Percentiles rank a stretch among this genome's conserved stretches.
These are phyloP conservation scores for Jacana jacana DNA, from an alignment of 2,113 vertebrate species.

Conservation along the genomic window DNA sequence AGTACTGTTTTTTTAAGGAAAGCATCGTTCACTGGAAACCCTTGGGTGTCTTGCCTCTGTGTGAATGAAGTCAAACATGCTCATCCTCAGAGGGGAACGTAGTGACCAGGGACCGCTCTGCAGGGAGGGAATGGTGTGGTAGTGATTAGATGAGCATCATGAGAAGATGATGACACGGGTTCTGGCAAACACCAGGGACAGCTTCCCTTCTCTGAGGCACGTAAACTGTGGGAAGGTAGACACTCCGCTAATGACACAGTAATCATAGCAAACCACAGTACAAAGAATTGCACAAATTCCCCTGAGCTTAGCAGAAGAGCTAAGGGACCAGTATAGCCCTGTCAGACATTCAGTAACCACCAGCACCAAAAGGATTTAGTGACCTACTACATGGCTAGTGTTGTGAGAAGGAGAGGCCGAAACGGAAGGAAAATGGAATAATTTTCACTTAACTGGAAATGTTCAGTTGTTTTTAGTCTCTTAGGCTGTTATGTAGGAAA, in stretches of 20 bases:
- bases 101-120: no score
- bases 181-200: not conserved
- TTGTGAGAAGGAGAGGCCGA: not conserved
- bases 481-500: slow-evolving; percentile 47
- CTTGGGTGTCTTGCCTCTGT: not conserved
- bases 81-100: not conserved
- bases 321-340: not conserved
- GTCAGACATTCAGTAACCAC: not conserved
- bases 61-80: not conserved
- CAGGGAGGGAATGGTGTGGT: not conserved
- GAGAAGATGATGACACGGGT: not conserved
- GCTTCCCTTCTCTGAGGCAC: not conserved
- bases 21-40: not conserved
- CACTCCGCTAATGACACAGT: not conserved
- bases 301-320: not conserved
- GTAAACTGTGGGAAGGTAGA: not conserved
- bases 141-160: not conserved
- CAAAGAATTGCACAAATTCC: not conserved
- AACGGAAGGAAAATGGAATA: slow-evolving; percentile 18
- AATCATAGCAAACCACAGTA: fast-evolving
- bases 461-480: slow-evolving; percentile 27
- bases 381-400: not conserved
- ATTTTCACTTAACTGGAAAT: slow-evolving; percentile 57
- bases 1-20: not conserved
- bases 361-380: not conserved